These are phyloP conservation scores for Vombatus ursinus DNA, from an alignment of 2,113 vertebrate species.

Conservation along the genomic window DNA sequence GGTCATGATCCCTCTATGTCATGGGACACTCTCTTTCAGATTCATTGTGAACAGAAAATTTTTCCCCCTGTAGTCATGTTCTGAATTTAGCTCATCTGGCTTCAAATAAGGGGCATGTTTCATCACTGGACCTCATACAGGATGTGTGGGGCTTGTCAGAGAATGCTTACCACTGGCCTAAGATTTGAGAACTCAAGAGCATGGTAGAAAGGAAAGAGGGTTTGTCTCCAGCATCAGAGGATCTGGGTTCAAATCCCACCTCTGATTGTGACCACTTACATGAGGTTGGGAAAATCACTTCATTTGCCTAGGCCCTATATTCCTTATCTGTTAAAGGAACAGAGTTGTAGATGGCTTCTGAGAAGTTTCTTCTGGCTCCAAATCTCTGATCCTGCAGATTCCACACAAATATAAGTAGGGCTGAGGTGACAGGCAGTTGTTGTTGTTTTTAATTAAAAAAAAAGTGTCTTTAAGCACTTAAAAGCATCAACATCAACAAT, in stretches of 20 bases:
- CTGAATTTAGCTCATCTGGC: background rate
- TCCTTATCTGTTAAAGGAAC: background rate
- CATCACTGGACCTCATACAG: background rate
- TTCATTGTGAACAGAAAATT: background rate
- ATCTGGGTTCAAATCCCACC: background rate
- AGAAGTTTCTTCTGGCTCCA: background rate
- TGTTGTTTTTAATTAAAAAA: background rate
- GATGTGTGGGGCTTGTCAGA: background rate
- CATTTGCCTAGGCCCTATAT: background rate
- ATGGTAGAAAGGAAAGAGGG: background rate
- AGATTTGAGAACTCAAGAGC: background rate
- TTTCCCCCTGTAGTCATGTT: background rate
- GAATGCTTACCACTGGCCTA: slow-evolving; percentile 24
- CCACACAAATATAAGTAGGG: background rate
- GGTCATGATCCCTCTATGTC: background rate
- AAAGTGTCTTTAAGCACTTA: background rate
- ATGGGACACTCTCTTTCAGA: background rate
- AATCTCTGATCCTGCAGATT: background rate
- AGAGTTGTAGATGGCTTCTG: background rate
- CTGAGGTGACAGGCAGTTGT: background rate
- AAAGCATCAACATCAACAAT: background rate
- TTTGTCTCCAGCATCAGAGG: background rate
- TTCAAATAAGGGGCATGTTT: background rate
- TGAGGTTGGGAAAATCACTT: background rate
- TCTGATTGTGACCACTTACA: background rate